These are phyloP conservation scores for Mustela lutreola DNA, from an alignment of 2,113 vertebrate genomes.

Conservation along the genomic window DNA sequence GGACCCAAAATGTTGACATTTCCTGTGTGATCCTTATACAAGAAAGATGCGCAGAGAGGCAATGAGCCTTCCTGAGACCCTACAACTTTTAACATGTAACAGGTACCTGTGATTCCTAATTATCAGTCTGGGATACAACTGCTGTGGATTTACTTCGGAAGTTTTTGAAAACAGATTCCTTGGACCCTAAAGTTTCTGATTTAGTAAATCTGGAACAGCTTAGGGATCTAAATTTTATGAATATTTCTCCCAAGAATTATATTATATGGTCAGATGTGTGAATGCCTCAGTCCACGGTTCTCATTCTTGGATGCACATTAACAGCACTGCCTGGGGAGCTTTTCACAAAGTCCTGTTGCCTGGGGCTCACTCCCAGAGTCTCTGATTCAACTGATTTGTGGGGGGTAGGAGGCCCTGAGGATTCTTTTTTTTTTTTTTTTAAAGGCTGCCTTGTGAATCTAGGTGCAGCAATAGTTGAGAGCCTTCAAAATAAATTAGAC, in stretches of 20 bases:
- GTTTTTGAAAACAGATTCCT: slow-evolving; percentile 27
- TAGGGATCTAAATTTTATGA: not conserved
- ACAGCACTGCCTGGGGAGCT: not conserved
- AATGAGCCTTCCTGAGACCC: not conserved
- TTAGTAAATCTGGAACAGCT: not conserved
- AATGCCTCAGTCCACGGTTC: not conserved
- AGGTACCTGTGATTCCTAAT: slow-evolving; percentile 6
- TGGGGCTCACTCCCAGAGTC: not conserved
- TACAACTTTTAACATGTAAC: not conserved
- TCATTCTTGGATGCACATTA: not conserved
- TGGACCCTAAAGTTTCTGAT: not conserved
- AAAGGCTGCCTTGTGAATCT: not conserved
- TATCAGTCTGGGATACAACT: not conserved
- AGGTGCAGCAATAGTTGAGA: not conserved
- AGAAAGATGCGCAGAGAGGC: not conserved
- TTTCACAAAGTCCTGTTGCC: not conserved
- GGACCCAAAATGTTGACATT: not conserved
- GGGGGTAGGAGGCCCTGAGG: not conserved
- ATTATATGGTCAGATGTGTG: not conserved
- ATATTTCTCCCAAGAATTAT: not conserved
- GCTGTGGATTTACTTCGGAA: slow-evolving; percentile 4
- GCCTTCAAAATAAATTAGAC: not conserved
- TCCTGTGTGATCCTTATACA: not conserved
- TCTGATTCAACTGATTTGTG: not conserved
- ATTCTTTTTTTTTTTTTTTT: not conserved